Evolutionary conservation across 2,113 vertebrate genomes (phyloP), one percentile per base, ranked within the genome.

Genomic region (Lepus timidus): DNA sequence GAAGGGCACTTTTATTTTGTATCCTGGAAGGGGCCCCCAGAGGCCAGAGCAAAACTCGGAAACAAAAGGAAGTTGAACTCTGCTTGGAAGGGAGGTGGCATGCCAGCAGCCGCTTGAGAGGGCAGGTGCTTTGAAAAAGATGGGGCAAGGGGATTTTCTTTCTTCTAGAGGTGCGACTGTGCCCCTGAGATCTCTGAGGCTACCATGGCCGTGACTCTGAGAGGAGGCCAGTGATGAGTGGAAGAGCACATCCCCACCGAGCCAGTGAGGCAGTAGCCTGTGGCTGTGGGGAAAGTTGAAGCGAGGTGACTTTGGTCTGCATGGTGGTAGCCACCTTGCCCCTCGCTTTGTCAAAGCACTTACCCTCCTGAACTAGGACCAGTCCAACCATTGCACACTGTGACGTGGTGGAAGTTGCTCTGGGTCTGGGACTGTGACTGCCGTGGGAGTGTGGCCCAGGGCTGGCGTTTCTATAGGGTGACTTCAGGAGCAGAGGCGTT

Each of bases 1-100:
- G 96, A 96, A 88, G 93, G 94, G 91, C 95, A 95, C 97, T 96
- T 96, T 95, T 58, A 96, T 94, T 97, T 94, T 96, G 81, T 93
- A 88, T 88, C 93, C 62, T 80, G 93, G 91, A 96, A 97, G 96
- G 94, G 87, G 88, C 90, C 83, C 95, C 96, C 90, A 92, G 76
- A 97, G 0, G 65, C 92, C 33, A 93, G 49, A 91, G 94, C 82
- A 96, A 91, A 96, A 96, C 94, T 93, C 95, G 96, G 64, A 85
- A 87, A 84, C 65, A 80, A 91, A 88, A 85, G 81, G 70, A 95
- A 85, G 82, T 82, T 93, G 86, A 85, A 91, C 80, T 97, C 87
- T 97, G 91, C 95, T 86, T 96, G 85, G 89, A 92, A 88, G 67
- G 91, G 90, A 95, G 62, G 0, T 14, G 64, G 67, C 85, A 83